Base-by-base conservation (phyloP, 2,797 vertebrate genomes). In the Nothura maculosa region DNA sequence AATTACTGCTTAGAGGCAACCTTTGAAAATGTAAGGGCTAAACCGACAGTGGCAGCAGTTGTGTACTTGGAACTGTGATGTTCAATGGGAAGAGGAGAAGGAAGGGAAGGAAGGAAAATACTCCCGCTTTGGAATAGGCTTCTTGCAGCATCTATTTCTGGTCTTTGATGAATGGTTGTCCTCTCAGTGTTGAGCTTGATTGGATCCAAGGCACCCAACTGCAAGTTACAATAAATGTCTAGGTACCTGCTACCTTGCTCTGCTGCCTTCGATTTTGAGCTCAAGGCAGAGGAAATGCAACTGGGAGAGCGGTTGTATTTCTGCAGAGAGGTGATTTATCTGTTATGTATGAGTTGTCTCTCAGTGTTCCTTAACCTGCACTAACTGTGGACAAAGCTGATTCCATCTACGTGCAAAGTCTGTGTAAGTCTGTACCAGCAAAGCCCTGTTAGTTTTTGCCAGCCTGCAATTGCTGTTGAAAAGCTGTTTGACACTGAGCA, bases 341-440 rank as follows among this genome's bases (percentile, higher is more conserved):
- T 83, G 42, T 25, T 48, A 25, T 25, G 32, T 87, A 81, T 61
- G 48, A 90, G 78, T 89, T 95, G 75, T 92, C 22, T 94, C 42
- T 94, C 76, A 77, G 36, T 92, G 89, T 96, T 96, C 86, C 91
- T 96, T 91, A 69, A 81, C 63, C 87, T 92, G 80, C 80, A 96
- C 76, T 91, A 95, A 89, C 80, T 94, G 77, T 48, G 58, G 69
- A 32, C 27, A 94, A 66, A 70, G 24, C 60, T 94, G 78, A 89
- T 77, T 89, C 82, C 28, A 9, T 60, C 75, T 81, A 70, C 88
- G 77, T 90, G 88, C 73, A 95, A 87, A 74, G 40, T n/a, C 58
- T 54, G 36, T 81, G 36, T 87, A 85, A 85, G 83, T 64, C 22
- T 73, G 21, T 42, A 72, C 10, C 22, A 45, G 36, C 15, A 6